phyloP scores from a whole-genome alignment of 2,113 vertebrate species.

The Ictidomys tridecemlineatus region DNA sequence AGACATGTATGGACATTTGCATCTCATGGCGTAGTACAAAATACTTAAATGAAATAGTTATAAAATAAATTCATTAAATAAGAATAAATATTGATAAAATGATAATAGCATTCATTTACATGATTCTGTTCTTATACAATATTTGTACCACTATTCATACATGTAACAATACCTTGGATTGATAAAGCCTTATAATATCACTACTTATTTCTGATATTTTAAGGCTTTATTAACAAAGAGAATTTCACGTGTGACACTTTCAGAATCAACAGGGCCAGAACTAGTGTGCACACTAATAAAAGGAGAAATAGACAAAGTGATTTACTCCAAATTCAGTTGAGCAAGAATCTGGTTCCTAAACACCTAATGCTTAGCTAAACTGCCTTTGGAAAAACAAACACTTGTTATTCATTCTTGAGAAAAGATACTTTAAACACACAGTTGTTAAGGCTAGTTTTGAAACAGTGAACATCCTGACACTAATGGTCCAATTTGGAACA shows the following conservation, averaged over 20 bases:
- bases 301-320: neutral
- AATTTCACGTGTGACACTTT: neutral
- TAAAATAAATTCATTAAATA: constrained; percentile 27
- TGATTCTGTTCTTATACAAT: constrained; percentile 32
- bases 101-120: constrained; percentile 40
- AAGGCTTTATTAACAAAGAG: neutral
- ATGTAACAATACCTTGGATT: neutral
- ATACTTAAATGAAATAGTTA: constrained; percentile 8
- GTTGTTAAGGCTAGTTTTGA: constrained; percentile 37
- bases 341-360: neutral
- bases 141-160: neutral
- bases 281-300: constrained; percentile 25
- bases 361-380: neutral
- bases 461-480: neutral
- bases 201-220: constrained; percentile 33
- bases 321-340: constrained; percentile 39
- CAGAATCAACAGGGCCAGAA: neutral
- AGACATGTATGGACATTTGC: neutral
- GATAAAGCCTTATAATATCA: constrained; percentile 37
- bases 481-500: neutral
- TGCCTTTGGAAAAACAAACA: constrained; percentile 22
- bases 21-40: neutral
- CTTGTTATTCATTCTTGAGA: constrained; percentile 31
- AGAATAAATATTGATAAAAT: constrained; percentile 43
- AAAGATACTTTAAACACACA: neutral